Evolutionary conservation across 2,113 vertebrate genomes (phyloP).

Genomic region (Ammodytes dubius): DNA sequence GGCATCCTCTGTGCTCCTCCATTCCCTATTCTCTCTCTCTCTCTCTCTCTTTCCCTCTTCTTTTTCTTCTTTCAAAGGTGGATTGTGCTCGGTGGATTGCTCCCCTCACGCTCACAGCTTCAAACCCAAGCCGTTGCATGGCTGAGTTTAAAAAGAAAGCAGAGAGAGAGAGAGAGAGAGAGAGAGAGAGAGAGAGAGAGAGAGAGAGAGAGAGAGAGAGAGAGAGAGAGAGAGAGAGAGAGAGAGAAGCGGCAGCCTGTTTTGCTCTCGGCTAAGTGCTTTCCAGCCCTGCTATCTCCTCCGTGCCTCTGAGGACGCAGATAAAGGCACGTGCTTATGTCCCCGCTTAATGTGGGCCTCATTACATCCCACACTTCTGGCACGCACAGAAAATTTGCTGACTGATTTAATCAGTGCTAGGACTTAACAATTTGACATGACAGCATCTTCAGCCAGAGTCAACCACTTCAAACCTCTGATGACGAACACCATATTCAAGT

Average conservation of each 20-base stretch:
- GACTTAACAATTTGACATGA: background rate
- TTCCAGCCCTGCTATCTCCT: background rate
- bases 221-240: background rate
- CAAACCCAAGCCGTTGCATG: background rate
- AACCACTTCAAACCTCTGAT: background rate
- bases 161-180: background rate
- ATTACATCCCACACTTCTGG: background rate
- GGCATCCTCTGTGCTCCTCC: background rate
- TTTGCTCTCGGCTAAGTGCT: constrained; percentile 15
- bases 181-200: background rate
- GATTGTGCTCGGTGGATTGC: background rate
- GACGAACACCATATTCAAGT: background rate
- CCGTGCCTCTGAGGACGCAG: background rate
- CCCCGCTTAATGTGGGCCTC: background rate
- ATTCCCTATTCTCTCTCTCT: background rate
- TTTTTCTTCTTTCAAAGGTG: constrained; percentile 1
- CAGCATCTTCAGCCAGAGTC: constrained; percentile 1
- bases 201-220: background rate
- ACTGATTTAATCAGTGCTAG: too few species aligned
- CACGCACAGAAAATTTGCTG: background rate
- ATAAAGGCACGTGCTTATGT: background rate
- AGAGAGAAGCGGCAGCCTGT: background rate
- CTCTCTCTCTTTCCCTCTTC: background rate
- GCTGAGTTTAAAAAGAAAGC: constrained; percentile 6
- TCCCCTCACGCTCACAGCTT: background rate